phyloP scores from a whole-genome alignment of 2,797 vertebrate species.

The Sebastes oblongus region DNA sequence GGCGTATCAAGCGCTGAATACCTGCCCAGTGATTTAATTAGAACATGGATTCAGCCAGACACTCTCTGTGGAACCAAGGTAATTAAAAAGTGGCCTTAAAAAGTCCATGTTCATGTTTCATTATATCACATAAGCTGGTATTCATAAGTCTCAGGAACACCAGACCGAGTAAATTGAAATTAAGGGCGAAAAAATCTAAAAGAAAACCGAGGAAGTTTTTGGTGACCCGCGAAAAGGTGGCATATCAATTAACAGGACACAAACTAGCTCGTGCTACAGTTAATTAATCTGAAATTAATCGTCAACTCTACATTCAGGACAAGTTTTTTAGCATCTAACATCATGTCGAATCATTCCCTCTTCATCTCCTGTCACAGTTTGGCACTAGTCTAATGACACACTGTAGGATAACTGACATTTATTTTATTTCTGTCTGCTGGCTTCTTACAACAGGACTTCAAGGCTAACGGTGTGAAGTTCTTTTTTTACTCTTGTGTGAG shows the following conservation, averaged over 20 bases:
- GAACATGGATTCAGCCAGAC: slow-evolving; percentile 37
- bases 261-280: neutral
- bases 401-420: neutral
- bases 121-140: slow-evolving; percentile 30
- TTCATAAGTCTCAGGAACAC: slow-evolving; percentile 1
- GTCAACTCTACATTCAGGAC: neutral
- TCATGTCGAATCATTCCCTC: neutral
- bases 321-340: neutral
- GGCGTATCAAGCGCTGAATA: slow-evolving; percentile 36
- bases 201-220: neutral
- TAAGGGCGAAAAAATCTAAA: neutral
- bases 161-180: neutral
- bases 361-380: neutral
- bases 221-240: neutral
- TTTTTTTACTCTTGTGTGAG: neutral
- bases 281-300: neutral
- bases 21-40: slow-evolving; percentile 52
- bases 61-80: slow-evolving; percentile 39
- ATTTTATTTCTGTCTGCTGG: neutral
- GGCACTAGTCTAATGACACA: neutral
- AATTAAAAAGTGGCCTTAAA: slow-evolving; percentile 58
- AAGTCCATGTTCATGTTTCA: slow-evolving; percentile 34
- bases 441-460: neutral
- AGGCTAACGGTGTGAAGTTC: neutral
- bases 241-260: neutral